Conservation (phyloP, 2,888 invertebrate species). For the Epirrhoe tristata region DNA sequence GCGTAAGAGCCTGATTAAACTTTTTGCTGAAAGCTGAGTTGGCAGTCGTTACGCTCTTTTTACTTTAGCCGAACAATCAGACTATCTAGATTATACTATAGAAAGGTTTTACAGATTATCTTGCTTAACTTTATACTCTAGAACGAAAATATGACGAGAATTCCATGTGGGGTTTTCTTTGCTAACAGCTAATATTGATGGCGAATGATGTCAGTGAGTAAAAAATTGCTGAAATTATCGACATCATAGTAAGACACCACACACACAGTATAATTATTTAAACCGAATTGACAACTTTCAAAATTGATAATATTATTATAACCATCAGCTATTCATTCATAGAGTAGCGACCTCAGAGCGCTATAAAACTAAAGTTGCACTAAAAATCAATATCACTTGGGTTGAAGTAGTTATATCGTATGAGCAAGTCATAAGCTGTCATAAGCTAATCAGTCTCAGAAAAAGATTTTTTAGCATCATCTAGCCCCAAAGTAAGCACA, state of each 20-base stretch:
- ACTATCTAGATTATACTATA: background rate
- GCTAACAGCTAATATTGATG: too few species aligned
- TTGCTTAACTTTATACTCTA: background rate
- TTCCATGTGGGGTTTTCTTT: background rate
- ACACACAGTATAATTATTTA: too few species aligned
- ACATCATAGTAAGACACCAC: too few species aligned
- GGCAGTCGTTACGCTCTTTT: constrained; percentile 19
- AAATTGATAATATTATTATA: background rate
- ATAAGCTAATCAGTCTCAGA: too few species aligned
- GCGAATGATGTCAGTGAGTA: too few species aligned
- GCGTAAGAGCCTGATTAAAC: constrained; percentile 26
- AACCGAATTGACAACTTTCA: too few species aligned
- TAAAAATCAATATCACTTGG: constrained; percentile 10
- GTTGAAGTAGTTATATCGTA: constrained; percentile 8
- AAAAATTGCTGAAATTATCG: too few species aligned
- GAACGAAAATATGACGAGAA: background rate
- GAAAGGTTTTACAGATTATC: background rate
- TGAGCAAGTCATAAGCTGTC: too few species aligned
- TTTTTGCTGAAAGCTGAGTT: constrained; percentile 27
- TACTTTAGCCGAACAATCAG: constrained; percentile 7
- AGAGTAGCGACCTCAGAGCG: constrained; percentile 7
- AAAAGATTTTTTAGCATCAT: too few species aligned
- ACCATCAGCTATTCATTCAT: background rate
- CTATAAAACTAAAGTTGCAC: constrained; percentile 14
- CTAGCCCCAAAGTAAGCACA: too few species aligned